Conservation (phyloP, 2,797 vertebrate genomes). For the Protonibea diacanthus region DNA sequence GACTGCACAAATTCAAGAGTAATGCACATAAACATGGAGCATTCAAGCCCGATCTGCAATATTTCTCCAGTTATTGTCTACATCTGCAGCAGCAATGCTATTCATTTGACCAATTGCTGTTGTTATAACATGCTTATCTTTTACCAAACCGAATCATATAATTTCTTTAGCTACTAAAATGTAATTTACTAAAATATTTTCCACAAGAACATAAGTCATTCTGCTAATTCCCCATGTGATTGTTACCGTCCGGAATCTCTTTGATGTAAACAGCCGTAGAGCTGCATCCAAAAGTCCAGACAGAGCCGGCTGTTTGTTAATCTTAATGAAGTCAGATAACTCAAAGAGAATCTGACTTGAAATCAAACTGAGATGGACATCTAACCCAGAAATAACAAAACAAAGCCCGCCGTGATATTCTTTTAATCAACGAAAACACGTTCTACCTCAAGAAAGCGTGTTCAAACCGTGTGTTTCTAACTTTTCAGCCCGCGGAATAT, state of each 20-base stretch:
- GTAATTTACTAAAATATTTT: constrained; percentile 3
- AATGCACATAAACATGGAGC: background rate
- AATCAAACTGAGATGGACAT: background rate
- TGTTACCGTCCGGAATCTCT: background rate
- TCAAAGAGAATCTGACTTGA: background rate
- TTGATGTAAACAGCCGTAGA: background rate
- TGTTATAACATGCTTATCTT: constrained; percentile 2
- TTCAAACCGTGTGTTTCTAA: background rate
- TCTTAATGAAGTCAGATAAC: constrained; percentile 21
- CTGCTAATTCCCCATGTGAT: constrained; percentile 17
- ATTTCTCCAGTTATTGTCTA: background rate
- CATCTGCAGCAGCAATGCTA: constrained; percentile 4
- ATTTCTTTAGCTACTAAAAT: constrained; percentile 27
- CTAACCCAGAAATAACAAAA: background rate
- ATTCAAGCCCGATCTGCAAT: background rate
- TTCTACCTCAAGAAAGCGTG: background rate
- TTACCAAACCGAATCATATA: constrained; percentile 12
- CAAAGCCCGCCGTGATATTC: constrained; percentile 5
- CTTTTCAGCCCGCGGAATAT: constrained; percentile 7
- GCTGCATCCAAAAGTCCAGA: background rate
- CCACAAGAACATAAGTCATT: constrained; percentile 17
- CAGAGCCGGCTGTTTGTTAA: background rate
- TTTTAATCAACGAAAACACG: constrained; percentile 14
- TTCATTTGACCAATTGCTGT: background rate
- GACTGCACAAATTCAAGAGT: background rate